Evolutionary conservation across 2,888 invertebrate species (phyloP).

Genomic region (Allophyes oxyacanthae): DNA sequence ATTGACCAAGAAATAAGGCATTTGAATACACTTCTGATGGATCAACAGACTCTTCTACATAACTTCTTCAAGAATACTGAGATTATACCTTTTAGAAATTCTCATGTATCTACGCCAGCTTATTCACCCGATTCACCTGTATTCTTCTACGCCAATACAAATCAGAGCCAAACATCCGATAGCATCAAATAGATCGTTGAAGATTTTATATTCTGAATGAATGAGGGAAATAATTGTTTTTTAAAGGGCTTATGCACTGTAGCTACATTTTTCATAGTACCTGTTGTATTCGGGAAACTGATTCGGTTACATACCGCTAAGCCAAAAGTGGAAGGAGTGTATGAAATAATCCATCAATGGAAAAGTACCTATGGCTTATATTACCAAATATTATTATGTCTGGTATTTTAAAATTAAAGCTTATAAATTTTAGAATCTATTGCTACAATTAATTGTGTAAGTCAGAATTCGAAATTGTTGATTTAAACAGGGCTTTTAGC

Average conservation of each 20-base stretch:
- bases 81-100: constrained; percentile 63
- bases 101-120: constrained; percentile 64
- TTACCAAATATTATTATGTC: background rate
- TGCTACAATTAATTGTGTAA: background rate
- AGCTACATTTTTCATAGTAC: no score
- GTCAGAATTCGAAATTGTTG: background rate
- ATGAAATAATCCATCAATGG: no score
- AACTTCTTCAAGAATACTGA: constrained; percentile 74
- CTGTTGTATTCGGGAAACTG: background rate
- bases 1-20: constrained; percentile 92
- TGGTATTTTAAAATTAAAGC: background rate
- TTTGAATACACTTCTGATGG: constrained; percentile 87
- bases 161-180: constrained; percentile 56
- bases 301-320: no score
- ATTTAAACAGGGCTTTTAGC: constrained; percentile 4
- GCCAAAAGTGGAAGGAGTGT: no score
- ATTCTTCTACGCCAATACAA: constrained; percentile 69
- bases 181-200: constrained; percentile 43
- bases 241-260: constrained; percentile 1
- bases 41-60: constrained; percentile 80
- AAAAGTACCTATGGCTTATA: no score
- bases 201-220: constrained; percentile 1
- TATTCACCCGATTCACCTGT: constrained; percentile 76
- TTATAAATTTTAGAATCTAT: background rate
- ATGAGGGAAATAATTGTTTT: background rate